These are phyloP conservation scores for Homalodisca vitripennis DNA, from an alignment of 1,140 invertebrate genomes.

Conservation along the genomic window DNA sequence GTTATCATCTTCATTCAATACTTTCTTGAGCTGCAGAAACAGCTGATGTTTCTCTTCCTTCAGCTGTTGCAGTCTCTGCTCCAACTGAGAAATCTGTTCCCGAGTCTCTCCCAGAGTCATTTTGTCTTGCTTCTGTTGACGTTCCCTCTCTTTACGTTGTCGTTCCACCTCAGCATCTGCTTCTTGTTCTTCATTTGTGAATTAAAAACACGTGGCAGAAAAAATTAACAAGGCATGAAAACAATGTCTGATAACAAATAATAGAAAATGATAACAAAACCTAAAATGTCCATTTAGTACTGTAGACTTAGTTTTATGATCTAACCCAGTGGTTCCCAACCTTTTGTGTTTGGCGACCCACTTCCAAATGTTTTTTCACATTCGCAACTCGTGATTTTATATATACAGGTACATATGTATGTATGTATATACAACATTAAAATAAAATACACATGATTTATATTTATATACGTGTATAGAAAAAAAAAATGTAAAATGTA, in stretches of 20 bases:
- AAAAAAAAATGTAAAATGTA: too few relatives aligned
- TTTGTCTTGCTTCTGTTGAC: slow-evolving; percentile 87
- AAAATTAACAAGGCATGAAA: background rate
- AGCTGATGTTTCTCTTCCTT: slow-evolving; percentile 92
- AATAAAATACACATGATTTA: too few relatives aligned
- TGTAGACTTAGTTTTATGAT: background rate
- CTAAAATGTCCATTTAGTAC: background rate
- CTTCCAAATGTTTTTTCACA: too few relatives aligned
- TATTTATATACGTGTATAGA: too few relatives aligned
- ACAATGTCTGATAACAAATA: background rate
- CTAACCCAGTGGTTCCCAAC: too few relatives aligned
- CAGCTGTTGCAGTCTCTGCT: slow-evolving; percentile 72
- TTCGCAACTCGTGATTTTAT: too few relatives aligned
- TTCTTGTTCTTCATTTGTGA: slow-evolving; percentile 81
- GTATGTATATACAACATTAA: too few relatives aligned
- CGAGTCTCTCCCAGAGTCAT: slow-evolving; percentile 90
- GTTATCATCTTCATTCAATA: slow-evolving; percentile 89
- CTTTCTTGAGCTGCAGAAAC: slow-evolving; percentile 91
- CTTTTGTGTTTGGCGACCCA: too few relatives aligned
- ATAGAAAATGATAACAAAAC: background rate
- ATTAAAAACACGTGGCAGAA: background rate
- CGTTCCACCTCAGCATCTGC: slow-evolving; percentile 87
- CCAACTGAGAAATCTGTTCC: slow-evolving; percentile 81
- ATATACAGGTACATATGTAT: too few relatives aligned
- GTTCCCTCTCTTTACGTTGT: slow-evolving; percentile 81